Base-by-base conservation (phyloP, 2,113 vertebrate species). In the Eira barbara region DNA sequence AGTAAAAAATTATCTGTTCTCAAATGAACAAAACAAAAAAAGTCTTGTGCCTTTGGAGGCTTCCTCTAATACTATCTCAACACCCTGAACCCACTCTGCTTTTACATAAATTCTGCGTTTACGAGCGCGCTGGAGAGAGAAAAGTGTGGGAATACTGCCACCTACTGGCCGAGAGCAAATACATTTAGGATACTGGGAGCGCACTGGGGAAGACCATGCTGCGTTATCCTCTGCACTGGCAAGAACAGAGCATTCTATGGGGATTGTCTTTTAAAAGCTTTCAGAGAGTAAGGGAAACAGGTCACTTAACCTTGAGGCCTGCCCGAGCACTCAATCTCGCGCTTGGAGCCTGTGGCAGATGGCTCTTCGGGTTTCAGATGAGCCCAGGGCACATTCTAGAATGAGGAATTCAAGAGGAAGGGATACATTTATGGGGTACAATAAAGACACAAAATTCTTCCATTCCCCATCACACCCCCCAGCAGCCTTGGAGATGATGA, bases 101-200 rank as follows among this genome's bases (percentile, higher is more conserved):
- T 67, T 52, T 31, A 23, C 52, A 2, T 8, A 36, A n/a, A 55
- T 27, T 25, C 67, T 63, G 9, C 1, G 21, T 52, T 57, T 1
- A 86, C 61, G 7, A 23, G 12, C 5, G 6, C 20, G 0, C 8
- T 0, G 27, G 73, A 21, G n/a, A 18, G 59, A 61, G 34, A 78
- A 89, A 92, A 59, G 63, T 9, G 12, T 76, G 0, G 52, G 59
- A 94, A 94, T 63, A 91, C 95, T 97, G 93, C 94, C 96, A 91
- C 59, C 98, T 98, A 55, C 76, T 86, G 97, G 91, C 36, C 7
- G 23, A 49, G 14, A 2, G 7, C 71, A 92, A 89, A 74, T 52
- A 61, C 21, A 23, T 14, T 63, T 69, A 14, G 7, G 25, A 57
- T 74, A 18, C 27, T 15, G 52, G 20, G 21, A 5, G 11, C 7